phyloP scores from a whole-genome alignment of 2,113 vertebrate genomes.

The Prochilodus magdalenae region DNA sequence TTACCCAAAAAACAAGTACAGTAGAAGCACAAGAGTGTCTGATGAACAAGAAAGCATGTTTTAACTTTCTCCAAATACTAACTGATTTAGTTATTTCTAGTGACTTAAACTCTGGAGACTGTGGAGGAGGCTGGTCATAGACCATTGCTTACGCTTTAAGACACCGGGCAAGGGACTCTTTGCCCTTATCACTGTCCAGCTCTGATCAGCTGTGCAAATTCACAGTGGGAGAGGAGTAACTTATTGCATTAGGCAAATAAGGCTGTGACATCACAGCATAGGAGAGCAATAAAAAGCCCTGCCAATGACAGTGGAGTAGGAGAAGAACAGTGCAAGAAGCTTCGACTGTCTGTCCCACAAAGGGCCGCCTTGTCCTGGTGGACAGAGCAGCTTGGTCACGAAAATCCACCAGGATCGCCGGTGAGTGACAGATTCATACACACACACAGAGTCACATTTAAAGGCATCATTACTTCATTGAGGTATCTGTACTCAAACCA shows the following conservation, averaged over 20 bases:
- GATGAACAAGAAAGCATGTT: too few species aligned
- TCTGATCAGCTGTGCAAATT: constrained; percentile 31
- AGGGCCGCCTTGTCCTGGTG: constrained; percentile 60
- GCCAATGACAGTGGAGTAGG: constrained; percentile 1
- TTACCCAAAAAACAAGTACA: too few species aligned
- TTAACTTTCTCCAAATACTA: too few species aligned
- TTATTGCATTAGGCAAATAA: constrained; percentile 76
- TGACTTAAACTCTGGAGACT: background rate
- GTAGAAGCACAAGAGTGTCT: too few species aligned
- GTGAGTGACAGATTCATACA: constrained; percentile 66
- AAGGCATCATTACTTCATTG: background rate
- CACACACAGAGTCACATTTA: constrained; percentile 36
- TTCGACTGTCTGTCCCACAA: too few species aligned
- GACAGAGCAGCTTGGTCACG: constrained; percentile 51
- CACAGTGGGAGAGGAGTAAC: constrained; percentile 45
- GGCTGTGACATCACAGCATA: constrained; percentile 80
- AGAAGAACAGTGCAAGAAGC: constrained; percentile 31
- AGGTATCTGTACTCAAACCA: background rate
- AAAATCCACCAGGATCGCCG: constrained; percentile 50
- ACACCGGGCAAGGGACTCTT: background rate
- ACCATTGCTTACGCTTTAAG: background rate
- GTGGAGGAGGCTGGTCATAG: background rate
- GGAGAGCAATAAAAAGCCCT: constrained; percentile 73
- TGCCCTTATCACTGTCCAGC: background rate
- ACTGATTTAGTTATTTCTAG: too few species aligned